Base-by-base conservation (phyloP, 92 coral and sea anemone species). In the Porites cylindrica region DNA sequence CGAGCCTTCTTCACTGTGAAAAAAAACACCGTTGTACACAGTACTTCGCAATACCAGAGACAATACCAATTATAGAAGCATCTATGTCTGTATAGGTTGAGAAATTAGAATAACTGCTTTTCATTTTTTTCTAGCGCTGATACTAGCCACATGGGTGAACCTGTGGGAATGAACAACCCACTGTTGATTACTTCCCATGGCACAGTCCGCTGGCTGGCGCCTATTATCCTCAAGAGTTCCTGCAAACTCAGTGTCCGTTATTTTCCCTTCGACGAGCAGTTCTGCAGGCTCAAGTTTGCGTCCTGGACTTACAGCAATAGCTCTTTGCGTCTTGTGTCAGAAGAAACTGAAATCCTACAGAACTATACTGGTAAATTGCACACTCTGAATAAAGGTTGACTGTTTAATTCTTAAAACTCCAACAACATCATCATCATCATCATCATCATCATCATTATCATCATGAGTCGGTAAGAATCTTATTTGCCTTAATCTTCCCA, bases 221-320 rank as follows among this genome's bases (percentile, higher is more conserved):
- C 99, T 1, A 75, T 93, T 21, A 92, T 96, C 51, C 92, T 95
- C 82, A 93, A 90, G 51, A 95, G 99, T 74, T 87, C 95, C 18
- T 96, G 99, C 87, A 96, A 93, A 75, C 87, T 95, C 50, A 89
- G 88, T 70, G 99, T 96, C 14, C 88, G 96, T n/a, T 93, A 87
- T 80, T 96, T 94, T 64, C 99, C 99, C 1, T 96, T 96, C 80
- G 99, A 96, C 70, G 98, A 96, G 51, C 99, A 96, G 92, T 91
- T 82, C 66, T 96, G 99, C 81, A 93, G 86, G 53, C 92, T 96
- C 70, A 96, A 96, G 79, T 95, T 96, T 32, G 87, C 92, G 2
- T 95, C 99, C 16, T 96, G 98, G 99, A 96, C 96, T 20, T 89
- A 93, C 84, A 88, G 93, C 78, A 80, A 70, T 14, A 78, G 77